Conservation (phyloP, 2,888 invertebrate species). For the Sisyra nigra region DNA sequence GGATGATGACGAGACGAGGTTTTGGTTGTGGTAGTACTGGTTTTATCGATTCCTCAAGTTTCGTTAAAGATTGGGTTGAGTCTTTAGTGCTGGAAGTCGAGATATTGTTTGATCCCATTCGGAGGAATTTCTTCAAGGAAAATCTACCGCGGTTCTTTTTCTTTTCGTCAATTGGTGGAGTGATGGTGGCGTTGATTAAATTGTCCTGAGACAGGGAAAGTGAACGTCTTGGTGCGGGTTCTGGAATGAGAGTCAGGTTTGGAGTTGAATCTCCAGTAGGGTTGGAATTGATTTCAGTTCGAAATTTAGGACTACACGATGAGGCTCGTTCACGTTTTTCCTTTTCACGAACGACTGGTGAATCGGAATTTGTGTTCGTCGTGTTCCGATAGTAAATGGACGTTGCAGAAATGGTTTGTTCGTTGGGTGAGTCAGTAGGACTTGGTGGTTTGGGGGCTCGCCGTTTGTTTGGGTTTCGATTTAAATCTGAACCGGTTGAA, state of each 20-base stretch:
- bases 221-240: conserved; percentile 50
- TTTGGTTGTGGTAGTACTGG: conserved; percentile 41
- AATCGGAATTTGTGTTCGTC: conserved; percentile 40
- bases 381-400: conserved; percentile 39
- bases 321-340: conserved; percentile 57
- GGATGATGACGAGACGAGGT: conserved; percentile 70
- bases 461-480: conserved; percentile 41
- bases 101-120: conserved; percentile 58
- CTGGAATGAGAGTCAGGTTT: conserved; percentile 29
- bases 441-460: conserved; percentile 61
- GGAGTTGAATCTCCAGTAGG: conserved; percentile 13
- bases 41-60: conserved; percentile 36
- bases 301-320: conserved; percentile 42
- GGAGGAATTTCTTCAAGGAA: conserved; percentile 66
- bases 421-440: conserved; percentile 32
- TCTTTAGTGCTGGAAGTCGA: conserved; percentile 35
- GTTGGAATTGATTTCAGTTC: conserved; percentile 27
- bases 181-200: conserved; percentile 27
- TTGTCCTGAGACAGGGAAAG: conserved; percentile 65
- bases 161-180: conserved; percentile 26
- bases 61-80: conserved; percentile 29
- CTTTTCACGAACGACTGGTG: conserved; percentile 53
- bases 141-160: conserved; percentile 55
- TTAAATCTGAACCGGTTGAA: conserved; percentile 31
- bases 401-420: conserved; percentile 24